Conservation (phyloP, 2,888 invertebrate species). For the Hololepta plana region DNA sequence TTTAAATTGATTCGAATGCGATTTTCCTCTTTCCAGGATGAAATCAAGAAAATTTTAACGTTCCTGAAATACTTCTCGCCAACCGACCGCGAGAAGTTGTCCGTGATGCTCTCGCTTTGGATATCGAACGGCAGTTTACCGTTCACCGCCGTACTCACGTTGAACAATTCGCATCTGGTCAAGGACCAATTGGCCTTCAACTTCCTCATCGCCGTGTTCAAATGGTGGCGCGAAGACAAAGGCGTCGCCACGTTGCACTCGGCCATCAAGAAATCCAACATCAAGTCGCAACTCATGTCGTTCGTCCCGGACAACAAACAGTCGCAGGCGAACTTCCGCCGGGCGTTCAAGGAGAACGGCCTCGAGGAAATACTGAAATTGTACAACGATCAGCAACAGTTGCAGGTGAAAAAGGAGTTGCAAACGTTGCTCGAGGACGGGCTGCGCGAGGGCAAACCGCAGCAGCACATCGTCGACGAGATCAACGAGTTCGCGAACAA, state of each 20-base stretch:
- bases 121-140: slow-evolving; percentile 84
- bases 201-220: slow-evolving; percentile 84
- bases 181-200: slow-evolving; percentile 89
- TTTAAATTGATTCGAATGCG: too few relatives aligned
- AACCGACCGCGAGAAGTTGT: slow-evolving; percentile 77
- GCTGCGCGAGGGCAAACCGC: slow-evolving; percentile 69
- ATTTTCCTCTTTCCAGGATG: slow-evolving; percentile 45
- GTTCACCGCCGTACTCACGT: slow-evolving; percentile 69
- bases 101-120: slow-evolving; percentile 88
- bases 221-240: slow-evolving; percentile 79
- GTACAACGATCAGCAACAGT: slow-evolving; percentile 69
- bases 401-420: slow-evolving; percentile 65
- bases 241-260: slow-evolving; percentile 73
- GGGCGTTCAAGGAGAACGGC: slow-evolving; percentile 30
- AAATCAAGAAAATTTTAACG: slow-evolving; percentile 90
- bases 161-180: slow-evolving; percentile 83
- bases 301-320: slow-evolving; percentile 90
- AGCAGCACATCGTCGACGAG: slow-evolving; percentile 71
- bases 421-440: slow-evolving; percentile 62
- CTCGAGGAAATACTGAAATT: slow-evolving; percentile 37
- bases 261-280: slow-evolving; percentile 71
- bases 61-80: slow-evolving; percentile 90
- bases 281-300: slow-evolving; percentile 63
- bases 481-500: slow-evolving; percentile 72
- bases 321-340: slow-evolving; percentile 71